Conservation (phyloP, 2,113 vertebrate genomes). For the Ranitomeya imitator region DNA sequence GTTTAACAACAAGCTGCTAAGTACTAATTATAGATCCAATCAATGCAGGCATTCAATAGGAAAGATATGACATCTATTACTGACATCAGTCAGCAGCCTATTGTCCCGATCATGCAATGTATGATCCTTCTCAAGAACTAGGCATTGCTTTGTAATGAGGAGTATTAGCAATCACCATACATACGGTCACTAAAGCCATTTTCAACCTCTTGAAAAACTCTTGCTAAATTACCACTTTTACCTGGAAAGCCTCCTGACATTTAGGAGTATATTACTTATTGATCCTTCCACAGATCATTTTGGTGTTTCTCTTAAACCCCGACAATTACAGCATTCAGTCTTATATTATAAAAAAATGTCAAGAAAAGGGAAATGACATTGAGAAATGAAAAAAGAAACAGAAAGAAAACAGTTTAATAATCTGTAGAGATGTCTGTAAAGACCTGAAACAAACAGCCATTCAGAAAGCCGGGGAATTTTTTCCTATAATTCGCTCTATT, state of each 20-base stretch:
- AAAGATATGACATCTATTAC: neutral
- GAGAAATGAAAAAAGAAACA: neutral
- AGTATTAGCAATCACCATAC: too few relatives aligned
- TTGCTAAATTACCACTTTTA: too few relatives aligned
- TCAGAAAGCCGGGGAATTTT: neutral
- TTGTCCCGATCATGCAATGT: neutral
- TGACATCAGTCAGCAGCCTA: neutral
- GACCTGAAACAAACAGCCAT: neutral
- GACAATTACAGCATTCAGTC: neutral
- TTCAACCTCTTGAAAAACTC: too few relatives aligned
- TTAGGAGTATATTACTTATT: neutral
- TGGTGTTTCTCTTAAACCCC: neutral
- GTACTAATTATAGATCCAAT: neutral
- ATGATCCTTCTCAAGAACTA: neutral
- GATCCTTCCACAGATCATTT: neutral
- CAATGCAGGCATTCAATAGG: neutral
- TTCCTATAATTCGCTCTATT: neutral
- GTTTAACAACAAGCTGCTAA: neutral
- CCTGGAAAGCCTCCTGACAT: too few relatives aligned
- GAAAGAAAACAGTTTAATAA: neutral
- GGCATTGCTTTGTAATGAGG: too few relatives aligned
- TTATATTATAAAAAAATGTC: neutral
- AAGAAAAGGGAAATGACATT: neutral
- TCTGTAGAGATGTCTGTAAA: neutral
- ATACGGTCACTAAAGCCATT: too few relatives aligned